Evolutionary conservation across 2,113 vertebrate species (phyloP), one percentile per base, ranked within the genome.

Genomic region (Ageneiosus marmoratus): DNA sequence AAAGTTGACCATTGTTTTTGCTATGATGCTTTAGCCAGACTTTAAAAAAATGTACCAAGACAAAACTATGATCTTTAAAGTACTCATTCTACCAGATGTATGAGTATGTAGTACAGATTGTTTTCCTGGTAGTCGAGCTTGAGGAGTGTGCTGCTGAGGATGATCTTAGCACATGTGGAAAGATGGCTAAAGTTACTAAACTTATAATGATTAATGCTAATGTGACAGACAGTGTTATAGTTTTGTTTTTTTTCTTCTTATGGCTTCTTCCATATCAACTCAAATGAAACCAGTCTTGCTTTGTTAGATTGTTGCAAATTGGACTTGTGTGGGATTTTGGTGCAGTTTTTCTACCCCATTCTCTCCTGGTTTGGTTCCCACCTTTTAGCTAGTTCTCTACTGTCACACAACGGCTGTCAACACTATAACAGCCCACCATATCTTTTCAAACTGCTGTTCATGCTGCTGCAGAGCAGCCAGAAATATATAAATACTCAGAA

Each of bases 61-160:
- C 1, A n/a, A 27, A 1, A 41, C 34, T 77, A 53, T 75, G 7
- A 34, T 44, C 12, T n/a, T 46, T 27, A 37, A n/a, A 13, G 34
- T 55, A 18, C 53, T 51, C 53, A 20, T n/a, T n/a, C 27, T 53
- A 34, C 16, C 13, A 41, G 16, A 29, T 29, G 9, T 29, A 50
- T 50, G 46, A 41, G 37, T 5, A 41, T 77, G 75, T n/a, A 53
- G 24, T 37, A 53, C 50, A 53, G 12, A 55, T 53, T 22, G 46
- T 55, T 48, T 63, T 6, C 16, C 63, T 37, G 63, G 32, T 8
- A 32, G 60, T 29, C 46, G 46, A 50, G 13, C 53, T 46, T 18
- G 18, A 74, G 27, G 18, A 53, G 24, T 55, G 79, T 78, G 56
- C 62, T 75, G 77, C 83, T 83, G 67, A 80, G 83, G 83, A 86